Evolutionary conservation across 2,888 invertebrate genomes (phyloP), one percentile per base, ranked within the genome.

Genomic region (Cordilura impudica): DNA sequence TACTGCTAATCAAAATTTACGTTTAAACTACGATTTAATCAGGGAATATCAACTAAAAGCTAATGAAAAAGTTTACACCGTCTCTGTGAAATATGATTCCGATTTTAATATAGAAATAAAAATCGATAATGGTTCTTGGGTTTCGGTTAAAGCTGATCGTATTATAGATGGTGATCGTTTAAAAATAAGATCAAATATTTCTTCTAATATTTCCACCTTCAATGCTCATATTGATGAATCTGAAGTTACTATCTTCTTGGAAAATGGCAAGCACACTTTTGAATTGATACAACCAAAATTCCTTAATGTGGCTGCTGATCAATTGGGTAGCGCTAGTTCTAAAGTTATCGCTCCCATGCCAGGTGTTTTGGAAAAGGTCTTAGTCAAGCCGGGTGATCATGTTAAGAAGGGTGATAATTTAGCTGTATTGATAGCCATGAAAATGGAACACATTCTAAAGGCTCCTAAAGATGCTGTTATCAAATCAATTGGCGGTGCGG

Each of bases 391-490:
- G 21, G 98, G 98, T 0, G 95, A 97, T 84, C 87, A 88, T 81
- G 97, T 99, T 3, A 93, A 94, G 81, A 93, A 93, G 87, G 98
- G 98, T 0, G 97, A 99, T 87, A 94, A 96, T 0, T 91, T 99
- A 2, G 94, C 98, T 78, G 95, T 98, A 51, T 53, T 56, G 19
- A 73, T 78, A 85, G 99, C 99, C 0, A 99, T 99, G 99, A 99
- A 99, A 91, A 99, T 99, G 99, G 99, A 99, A 92, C 95, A 98
- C 88, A 94, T 98, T 12, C 94, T 99, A 12, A 95, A 95, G 83
- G 96, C 98, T 2, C 94, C 95, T 0, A 91, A 93, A 51, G 93
- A 95, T 86, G 98, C 96, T 54, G 92, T 91, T 5, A 93, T 99
- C 2, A 93, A 94, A 54, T 92, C 93, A 3, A 90, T 98, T 29